Evolutionary conservation across 2,888 invertebrate species (phyloP), one percentile per base, ranked within the genome.

Genomic region (Mystacides longicornis): DNA sequence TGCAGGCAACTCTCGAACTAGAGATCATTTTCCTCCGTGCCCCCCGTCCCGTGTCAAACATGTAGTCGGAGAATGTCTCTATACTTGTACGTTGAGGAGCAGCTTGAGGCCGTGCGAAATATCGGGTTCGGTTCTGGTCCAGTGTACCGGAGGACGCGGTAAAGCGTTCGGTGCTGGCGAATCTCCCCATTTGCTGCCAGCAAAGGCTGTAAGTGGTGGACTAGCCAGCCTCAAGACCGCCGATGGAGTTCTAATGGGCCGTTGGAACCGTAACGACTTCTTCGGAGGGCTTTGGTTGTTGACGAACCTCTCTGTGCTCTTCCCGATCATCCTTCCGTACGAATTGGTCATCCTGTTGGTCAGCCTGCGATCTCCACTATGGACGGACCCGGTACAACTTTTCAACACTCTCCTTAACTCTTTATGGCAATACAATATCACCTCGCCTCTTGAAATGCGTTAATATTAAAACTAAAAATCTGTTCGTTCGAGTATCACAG

Each of bases 101-200:
- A 83, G 69, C 71, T 82, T 83, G 64, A 83, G 78, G 64, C 82
- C 77, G 67, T 80, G 75, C 67, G 82, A 80, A 69, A 81, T 72
- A 66, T 75, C 75, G 63, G 72, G 71, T 67, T 76, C 74, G 45
- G 73, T 16, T 42, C 56, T 42, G 49, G 83, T 81, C 90, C 90
- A 91, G 72, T 86, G 87, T 62, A 81, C 80, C 57, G 90, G 90
- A 65, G 90, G 90, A 68, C 84, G 86, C 57, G 90, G 90, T 67
- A 90, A 74, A 61, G 85, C 83, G 64, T 83, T 82, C 46, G 90
- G 87, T 56, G 87, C 82, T 51, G 90, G 90, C 54, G 90, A 86
- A 64, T 87, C 87, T 66, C 87, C 87, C 77, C 89, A 90, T 71
- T 89, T 89, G 68, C 88, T 86, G 67, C 84, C 88, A 62, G 89